Conservation (phyloP, 23 tunicate genomes). For the Trididemnum nubilum region DNA sequence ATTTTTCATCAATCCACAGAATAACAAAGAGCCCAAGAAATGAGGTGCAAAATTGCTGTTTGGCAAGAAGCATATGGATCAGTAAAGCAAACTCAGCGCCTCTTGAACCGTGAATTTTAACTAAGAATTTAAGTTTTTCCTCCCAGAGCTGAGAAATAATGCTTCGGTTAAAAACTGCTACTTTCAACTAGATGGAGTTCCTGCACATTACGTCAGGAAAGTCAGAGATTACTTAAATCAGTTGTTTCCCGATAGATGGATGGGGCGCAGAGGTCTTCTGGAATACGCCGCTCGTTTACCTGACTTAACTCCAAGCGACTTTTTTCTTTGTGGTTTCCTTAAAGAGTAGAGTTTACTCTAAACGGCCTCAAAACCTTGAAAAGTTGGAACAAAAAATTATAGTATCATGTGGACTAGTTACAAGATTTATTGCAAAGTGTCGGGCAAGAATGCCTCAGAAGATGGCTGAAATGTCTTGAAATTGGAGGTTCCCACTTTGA, state of each 20-base stretch:
- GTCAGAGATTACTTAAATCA: background rate
- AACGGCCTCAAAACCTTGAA: conserved; percentile 8
- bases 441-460: conserved; percentile 16
- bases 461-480: conserved; percentile 16
- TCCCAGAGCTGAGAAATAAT: too few relatives aligned
- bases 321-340: background rate
- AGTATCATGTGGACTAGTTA: background rate
- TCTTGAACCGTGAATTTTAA: too few relatives aligned
- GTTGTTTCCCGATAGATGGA: conserved; percentile 9
- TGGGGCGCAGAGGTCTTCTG: background rate
- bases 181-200: background rate
- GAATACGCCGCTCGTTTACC: conserved; percentile 2
- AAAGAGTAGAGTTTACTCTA: background rate
- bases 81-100: too few relatives aligned
- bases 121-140: too few relatives aligned
- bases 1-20: too few relatives aligned
- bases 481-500: background rate
- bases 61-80: too few relatives aligned
- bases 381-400: conserved; percentile 11
- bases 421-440: conserved; percentile 23
- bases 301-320: conserved; percentile 10
- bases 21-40: too few relatives aligned
- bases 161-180: too few relatives aligned
- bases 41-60: too few relatives aligned
- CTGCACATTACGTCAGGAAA: background rate